Evolutionary conservation across 2,113 vertebrate genomes (phyloP), one percentile per base, ranked within the genome.

Genomic region (Hiodon alosoides): DNA sequence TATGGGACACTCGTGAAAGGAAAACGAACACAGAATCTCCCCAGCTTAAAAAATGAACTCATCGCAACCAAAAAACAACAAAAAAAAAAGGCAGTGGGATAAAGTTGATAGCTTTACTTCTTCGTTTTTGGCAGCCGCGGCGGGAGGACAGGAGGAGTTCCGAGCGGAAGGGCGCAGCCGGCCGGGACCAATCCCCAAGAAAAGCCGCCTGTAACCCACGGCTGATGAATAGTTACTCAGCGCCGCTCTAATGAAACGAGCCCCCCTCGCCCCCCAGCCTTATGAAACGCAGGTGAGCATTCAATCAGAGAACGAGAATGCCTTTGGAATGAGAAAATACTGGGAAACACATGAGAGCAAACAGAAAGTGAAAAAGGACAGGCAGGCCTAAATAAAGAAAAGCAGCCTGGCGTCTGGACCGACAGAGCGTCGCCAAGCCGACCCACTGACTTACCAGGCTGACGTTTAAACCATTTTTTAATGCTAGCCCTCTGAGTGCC

Each of bases 391-490:
- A 68, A 58, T 16, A 52, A 62, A 67, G 53, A 10, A 7, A 9
- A 16, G n/a, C 50, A 46, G 60, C 62, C 54, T 69, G 55, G 73
- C 51, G 9, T 65, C 62, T 57, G 62, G 16, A 66, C 31, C 57
- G 76, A 11, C 60, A 76, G 17, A 50, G 52, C 57, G 47, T 66
- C 67, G 10, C 46, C 61, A 64, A 58, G 50, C 31, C 31, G 4
- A 58, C 50, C 51, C 52, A 75, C 54, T 13, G 70, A 79, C 74
- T 78, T 74, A 76, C 78, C 78, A 77, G 79, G 50, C 76, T 75
- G 73, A 75, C 77, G 78, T 77, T 75, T 77, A 48, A 77, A 68
- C 58, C 57, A 68, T 31, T 76, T 74, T 76, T 77, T 74, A 75
- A 79, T 64, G 66, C 71, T 77, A 77, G 77, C 46, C 9, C 76